Conservation (phyloP, 2,113 vertebrate species). For the Elachura formosa region DNA sequence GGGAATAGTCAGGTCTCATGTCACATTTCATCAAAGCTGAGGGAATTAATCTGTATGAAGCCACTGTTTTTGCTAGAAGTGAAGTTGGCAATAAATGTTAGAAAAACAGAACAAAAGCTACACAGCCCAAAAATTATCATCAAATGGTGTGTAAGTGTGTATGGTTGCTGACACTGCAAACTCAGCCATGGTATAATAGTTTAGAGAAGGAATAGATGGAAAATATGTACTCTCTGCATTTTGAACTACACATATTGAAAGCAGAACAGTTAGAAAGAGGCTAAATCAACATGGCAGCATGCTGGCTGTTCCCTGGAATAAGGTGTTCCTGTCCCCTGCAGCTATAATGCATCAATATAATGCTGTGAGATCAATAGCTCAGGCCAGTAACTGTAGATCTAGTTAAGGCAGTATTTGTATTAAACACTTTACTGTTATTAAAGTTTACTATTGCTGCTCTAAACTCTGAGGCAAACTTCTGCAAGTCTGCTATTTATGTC, state of each 20-base stretch:
- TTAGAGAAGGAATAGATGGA: neutral
- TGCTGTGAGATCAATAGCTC: conserved; percentile 1
- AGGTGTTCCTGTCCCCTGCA: conserved; percentile 4
- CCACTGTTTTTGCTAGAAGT: neutral
- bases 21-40: neutral
- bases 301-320: neutral
- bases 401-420: neutral
- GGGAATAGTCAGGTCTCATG: neutral
- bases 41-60: neutral
- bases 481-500: neutral
- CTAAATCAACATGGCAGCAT: conserved; percentile 1
- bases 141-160: neutral
- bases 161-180: neutral
- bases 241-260: neutral
- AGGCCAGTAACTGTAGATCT: neutral
- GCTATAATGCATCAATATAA: neutral
- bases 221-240: neutral
- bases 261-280: neutral
- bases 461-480: conserved; percentile 7
- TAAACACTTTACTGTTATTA: conserved; percentile 6
- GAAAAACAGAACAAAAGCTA: neutral
- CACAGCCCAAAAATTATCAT: neutral
- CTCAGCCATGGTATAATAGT: neutral
- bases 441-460: neutral
- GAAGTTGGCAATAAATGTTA: neutral